Percentiles rank a stretch among this genome's conserved stretches.
These are phyloP conservation scores for Papilio demoleus DNA, from an alignment of 2,888 invertebrate species.

Conservation along the genomic window DNA sequence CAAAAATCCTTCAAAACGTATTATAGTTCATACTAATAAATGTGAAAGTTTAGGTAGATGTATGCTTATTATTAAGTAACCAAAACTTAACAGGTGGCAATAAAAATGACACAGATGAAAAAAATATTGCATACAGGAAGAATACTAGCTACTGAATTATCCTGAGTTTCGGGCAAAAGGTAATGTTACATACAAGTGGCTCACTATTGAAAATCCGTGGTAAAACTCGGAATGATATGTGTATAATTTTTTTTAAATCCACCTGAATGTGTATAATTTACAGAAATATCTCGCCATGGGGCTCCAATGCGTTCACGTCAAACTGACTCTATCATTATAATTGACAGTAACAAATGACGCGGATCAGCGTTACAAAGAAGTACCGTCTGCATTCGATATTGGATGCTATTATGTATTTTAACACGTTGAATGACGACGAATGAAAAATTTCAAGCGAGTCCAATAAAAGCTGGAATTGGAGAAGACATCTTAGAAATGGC, in stretches of 20 bases:
- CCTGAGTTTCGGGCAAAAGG: background rate
- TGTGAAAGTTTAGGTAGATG: too few species aligned
- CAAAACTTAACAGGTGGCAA: too few species aligned
- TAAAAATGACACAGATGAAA: too few species aligned
- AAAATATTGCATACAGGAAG: too few species aligned
- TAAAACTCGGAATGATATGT: background rate
- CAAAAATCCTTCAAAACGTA: too few species aligned
- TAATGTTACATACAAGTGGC: background rate
- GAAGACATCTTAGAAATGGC: too few species aligned
- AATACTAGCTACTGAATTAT: too few species aligned
- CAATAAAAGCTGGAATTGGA: background rate
- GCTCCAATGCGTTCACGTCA: conserved; percentile 49
- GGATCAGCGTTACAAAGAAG: conserved; percentile 57
- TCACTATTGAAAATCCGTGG: too few species aligned
- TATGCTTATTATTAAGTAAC: too few species aligned
- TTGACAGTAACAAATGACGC: conserved; percentile 71
- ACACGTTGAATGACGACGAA: background rate
- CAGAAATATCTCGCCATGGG: conserved; percentile 11
- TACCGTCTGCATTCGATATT: conserved; percentile 52
- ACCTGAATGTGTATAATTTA: background rate
- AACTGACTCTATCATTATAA: conserved; percentile 64
- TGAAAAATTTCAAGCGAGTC: background rate
- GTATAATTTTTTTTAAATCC: background rate
- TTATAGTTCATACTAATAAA: too few species aligned
- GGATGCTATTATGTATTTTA: conserved; percentile 44